A percentile compares a stretch with the other conserved stretches of the same genome.
Evolutionary conservation across 2,113 vertebrate species (phyloP).

Genomic region (Channa maculata): DNA sequence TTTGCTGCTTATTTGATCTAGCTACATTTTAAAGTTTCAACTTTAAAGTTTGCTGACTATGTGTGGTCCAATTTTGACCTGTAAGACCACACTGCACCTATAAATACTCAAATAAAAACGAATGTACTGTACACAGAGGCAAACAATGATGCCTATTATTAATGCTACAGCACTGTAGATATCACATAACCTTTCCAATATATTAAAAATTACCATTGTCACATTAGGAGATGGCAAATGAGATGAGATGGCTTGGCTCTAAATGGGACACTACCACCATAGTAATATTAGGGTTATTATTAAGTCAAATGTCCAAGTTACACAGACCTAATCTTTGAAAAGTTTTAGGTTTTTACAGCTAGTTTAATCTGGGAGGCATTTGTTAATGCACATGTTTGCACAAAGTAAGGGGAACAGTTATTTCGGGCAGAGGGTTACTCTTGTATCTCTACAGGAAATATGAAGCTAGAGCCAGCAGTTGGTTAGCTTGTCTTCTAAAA

Average conservation of each 20-base stretch:
- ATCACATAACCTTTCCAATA: not conserved
- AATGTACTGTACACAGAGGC: not conserved
- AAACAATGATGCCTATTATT: not conserved
- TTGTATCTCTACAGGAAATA: not conserved
- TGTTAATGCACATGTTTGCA: too few species aligned
- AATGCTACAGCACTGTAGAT: not conserved
- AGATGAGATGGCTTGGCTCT: too few species aligned
- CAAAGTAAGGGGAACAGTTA: too few species aligned
- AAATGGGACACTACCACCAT: too few species aligned
- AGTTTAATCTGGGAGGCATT: too few species aligned
- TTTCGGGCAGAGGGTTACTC: too few species aligned
- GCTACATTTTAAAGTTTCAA: not conserved
- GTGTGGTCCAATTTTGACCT: too few species aligned
- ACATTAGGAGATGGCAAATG: not conserved
- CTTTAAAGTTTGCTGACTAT: constrained; percentile 38
- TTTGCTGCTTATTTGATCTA: constrained; percentile 40
- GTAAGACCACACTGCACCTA: constrained; percentile 5
- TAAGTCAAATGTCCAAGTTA: too few species aligned
- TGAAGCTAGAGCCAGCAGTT: not conserved
- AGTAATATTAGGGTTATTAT: too few species aligned
- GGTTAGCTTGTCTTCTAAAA: not conserved
- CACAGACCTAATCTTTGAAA: too few species aligned
- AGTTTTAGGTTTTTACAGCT: too few species aligned
- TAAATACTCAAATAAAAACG: not conserved
- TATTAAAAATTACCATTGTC: not conserved